Base-by-base conservation (phyloP, 2,888 invertebrate genomes). In the Adineta ricciae region DNA sequence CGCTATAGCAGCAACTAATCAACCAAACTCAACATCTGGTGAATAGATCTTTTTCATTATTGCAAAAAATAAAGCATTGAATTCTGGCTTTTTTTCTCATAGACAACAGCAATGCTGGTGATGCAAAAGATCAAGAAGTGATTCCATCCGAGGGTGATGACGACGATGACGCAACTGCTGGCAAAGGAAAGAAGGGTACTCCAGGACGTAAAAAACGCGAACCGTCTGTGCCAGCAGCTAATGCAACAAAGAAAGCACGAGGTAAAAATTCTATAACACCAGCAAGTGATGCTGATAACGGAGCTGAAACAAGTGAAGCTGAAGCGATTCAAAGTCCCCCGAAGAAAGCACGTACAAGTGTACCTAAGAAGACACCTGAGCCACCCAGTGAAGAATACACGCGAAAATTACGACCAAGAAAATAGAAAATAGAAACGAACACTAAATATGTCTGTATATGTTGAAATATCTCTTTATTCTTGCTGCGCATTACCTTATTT, bases 331-430 rank as follows among this genome's bases (percentile, higher is more conserved):
- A 9, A 78, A 78, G 24, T 41, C 78, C 78, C 24, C 2, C 38
- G 19, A 38, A 38, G n/a, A 78, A 41, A 78, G 41, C 24, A 41
- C 41, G 41, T 41, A 78, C 78, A 78, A 78, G n/a, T 14, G 41
- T 41, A n/a, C 24, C 9, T 41, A 78, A 38, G 19, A 41, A 38
- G 41, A 78, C 78, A 78, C 38, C 41, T 41, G 41, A 78, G 41
- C 41, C 38, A 78, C 41, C 78, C 41, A 78, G 78, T 78, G 78
- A 41, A 41, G 78, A 78, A 24, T 78, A 78, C n/a, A 11, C 32
- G n/a, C 78, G 78, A 78, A 78, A 78, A 78, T 78, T 78, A 41
- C 38, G 78, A 78, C 78, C 78, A n/a, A 41, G 78, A 41, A 78
- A 78, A 78, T 78, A n/a, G 38, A 64, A 7, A 64, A 27, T n/a